phyloP scores from a whole-genome alignment of 2,888 invertebrate species.

The Eupithecia pulchellata region DNA sequence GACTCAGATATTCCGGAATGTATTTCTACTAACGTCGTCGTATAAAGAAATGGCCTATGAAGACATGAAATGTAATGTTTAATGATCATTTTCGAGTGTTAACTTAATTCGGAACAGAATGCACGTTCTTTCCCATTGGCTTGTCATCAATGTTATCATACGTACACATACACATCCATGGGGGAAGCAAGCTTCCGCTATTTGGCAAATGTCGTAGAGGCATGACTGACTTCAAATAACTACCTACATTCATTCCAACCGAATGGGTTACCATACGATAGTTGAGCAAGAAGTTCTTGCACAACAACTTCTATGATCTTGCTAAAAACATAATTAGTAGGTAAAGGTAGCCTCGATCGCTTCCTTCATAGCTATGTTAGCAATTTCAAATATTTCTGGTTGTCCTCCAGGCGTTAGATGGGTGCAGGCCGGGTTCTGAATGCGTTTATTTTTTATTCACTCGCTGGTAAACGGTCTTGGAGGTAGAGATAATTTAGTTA shows the following conservation, averaged over 20 bases:
- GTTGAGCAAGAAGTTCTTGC: background rate
- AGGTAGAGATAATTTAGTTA: too few relatives aligned
- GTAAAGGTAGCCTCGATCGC: background rate
- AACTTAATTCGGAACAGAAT: background rate
- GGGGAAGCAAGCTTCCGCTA: background rate
- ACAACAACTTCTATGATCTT: too few relatives aligned
- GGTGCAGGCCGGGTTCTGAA: too few relatives aligned
- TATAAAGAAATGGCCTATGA: background rate
- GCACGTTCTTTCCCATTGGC: background rate
- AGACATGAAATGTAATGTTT: background rate
- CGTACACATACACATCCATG: constrained; percentile 1
- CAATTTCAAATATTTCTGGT: too few relatives aligned
- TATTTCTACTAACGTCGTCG: too few relatives aligned
- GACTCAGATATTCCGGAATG: too few relatives aligned
- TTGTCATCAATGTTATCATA: background rate
- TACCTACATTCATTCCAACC: background rate
- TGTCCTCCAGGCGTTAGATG: too few relatives aligned
- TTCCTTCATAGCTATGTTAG: background rate
- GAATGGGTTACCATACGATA: background rate
- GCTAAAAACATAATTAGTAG: background rate
- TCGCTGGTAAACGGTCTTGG: too few relatives aligned
- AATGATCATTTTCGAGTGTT: background rate
- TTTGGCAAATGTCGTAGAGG: background rate
- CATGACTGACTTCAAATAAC: background rate
- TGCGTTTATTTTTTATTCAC: too few relatives aligned